Base-by-base conservation (phyloP, 2,888 invertebrate genomes). In the Mayetiola destructor region DNA sequence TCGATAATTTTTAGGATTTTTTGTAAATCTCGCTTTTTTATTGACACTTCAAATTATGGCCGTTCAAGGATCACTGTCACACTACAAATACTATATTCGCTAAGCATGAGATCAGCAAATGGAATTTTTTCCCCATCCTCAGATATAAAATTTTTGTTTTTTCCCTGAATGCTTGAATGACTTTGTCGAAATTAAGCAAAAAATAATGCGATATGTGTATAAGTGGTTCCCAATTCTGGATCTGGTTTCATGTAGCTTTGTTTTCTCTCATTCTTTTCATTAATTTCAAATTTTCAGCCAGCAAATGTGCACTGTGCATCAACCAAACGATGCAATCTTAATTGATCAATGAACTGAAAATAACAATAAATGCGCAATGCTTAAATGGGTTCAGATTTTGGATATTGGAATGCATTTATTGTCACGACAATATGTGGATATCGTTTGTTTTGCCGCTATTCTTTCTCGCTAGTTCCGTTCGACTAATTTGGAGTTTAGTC, bases 301-400 rank as follows among this genome's bases (percentile, higher is more conserved):
- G n/a, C n/a, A n/a, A n/a, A n/a, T n/a, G n/a, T n/a, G n/a, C n/a
- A n/a, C n/a, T n/a, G n/a, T n/a, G n/a, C n/a, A n/a, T n/a, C n/a
- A n/a, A n/a, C n/a, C n/a, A n/a, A n/a, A n/a, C n/a, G n/a, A n/a
- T n/a, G n/a, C n/a, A n/a, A 48, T 48, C 48, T 23, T 27, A n/a
- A 48, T 48, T 27, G 29, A 48, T 16, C 27, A n/a, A 27, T 48
- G 29, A 48, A 48, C 48, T 48, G 27, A 48, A 48, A 48, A 27
- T 8, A 23, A 48, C 48, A 48, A 48, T 48, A 48, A 48, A 48
- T 48, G 48, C 29, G 29, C 48, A 48, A 48, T 27, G 48, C n/a
- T 48, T 16, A 20, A n/a, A n/a, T n/a, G n/a, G 18, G 12, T 32
- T 48, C 48, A 48, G 23, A 27, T 48, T n/a, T n/a, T n/a, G n/a